Percentiles rank a stretch among this genome's conserved stretches.
Conservation (phyloP, 2,113 vertebrate species). For the Bostrychus sinensis region DNA sequence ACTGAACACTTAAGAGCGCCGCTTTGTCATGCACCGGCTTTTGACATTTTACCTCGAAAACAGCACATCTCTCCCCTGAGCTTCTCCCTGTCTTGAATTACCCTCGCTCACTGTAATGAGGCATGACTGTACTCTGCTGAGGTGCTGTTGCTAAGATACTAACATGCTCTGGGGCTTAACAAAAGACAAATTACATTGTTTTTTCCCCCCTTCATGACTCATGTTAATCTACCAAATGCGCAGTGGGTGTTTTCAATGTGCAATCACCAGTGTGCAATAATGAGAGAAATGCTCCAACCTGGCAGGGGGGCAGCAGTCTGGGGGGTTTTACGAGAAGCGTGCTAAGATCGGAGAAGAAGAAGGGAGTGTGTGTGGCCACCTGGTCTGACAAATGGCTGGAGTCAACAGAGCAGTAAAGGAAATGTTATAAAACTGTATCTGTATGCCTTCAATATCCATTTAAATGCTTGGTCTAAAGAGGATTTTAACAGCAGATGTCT, state of each 20-base stretch:
- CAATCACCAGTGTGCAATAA: conserved; percentile 12
- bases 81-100: conserved; percentile 41
- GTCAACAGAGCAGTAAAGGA: conserved; percentile 21
- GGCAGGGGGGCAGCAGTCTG: neutral
- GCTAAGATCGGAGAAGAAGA: conserved; percentile 14
- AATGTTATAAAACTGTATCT: too few relatives aligned
- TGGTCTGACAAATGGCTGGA: conserved; percentile 34
- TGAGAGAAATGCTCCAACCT: neutral
- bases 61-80: conserved; percentile 29
- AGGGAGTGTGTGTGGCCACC: conserved; percentile 26
- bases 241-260: conserved; percentile 29
- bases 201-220: conserved; percentile 32
- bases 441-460: too few relatives aligned
- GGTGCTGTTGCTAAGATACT: conserved; percentile 70
- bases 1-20: neutral
- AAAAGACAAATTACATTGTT: conserved; percentile 56
- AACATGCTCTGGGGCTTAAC: conserved; percentile 43
- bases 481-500: too few relatives aligned
- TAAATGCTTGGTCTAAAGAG: too few relatives aligned
- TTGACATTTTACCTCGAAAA: conserved; percentile 51
- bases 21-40: conserved; percentile 27
- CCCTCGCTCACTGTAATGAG: conserved; percentile 57
- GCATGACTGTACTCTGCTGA: conserved; percentile 30
- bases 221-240: conserved; percentile 29
- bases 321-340: conserved; percentile 24